Conservation (phyloP, 2,888 invertebrate species). For the Trichopria drosophilae region DNA sequence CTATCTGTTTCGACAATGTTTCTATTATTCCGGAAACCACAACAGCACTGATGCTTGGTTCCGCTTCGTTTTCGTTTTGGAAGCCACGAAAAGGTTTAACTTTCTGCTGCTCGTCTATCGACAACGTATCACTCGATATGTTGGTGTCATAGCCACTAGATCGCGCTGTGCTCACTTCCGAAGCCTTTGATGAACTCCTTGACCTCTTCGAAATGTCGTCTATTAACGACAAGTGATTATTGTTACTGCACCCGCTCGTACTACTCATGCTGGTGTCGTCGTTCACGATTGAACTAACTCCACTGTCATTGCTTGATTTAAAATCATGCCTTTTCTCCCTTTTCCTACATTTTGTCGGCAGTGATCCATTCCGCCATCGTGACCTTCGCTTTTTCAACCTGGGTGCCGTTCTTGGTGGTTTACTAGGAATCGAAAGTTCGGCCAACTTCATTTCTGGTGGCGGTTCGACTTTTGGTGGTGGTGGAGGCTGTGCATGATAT, state of each 20-base stretch:
- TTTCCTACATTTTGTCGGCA: conserved; percentile 35
- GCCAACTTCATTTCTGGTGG: no score
- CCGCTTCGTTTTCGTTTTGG: conserved; percentile 21
- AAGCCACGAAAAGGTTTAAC: conserved; percentile 46
- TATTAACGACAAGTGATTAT: conserved; percentile 37
- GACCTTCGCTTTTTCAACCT: conserved; percentile 40
- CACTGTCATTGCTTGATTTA: conserved; percentile 33
- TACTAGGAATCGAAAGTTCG: no score
- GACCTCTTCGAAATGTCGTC: no score
- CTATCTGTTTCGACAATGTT: no score
- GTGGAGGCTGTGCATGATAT: conserved; percentile 20
- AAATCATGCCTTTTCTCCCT: conserved; percentile 27
- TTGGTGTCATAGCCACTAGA: conserved; percentile 42
- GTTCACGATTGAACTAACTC: conserved; percentile 31
- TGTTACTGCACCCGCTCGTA: conserved; percentile 39
- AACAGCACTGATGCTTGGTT: conserved; percentile 25
- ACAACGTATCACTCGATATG: conserved; percentile 33
- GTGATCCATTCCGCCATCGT: conserved; percentile 46
- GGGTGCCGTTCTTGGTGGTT: no score
- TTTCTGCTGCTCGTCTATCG: conserved; percentile 28
- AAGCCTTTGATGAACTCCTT: conserved; percentile 42
- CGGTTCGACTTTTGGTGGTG: no score
- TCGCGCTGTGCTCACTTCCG: conserved; percentile 36
- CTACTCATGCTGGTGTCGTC: conserved; percentile 40
- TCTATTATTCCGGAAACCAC: conserved; percentile 36